Percentiles rank a stretch among this genome's conserved stretches.
Conservation (phyloP, 2,888 invertebrate genomes). For the Noctua janthe region DNA sequence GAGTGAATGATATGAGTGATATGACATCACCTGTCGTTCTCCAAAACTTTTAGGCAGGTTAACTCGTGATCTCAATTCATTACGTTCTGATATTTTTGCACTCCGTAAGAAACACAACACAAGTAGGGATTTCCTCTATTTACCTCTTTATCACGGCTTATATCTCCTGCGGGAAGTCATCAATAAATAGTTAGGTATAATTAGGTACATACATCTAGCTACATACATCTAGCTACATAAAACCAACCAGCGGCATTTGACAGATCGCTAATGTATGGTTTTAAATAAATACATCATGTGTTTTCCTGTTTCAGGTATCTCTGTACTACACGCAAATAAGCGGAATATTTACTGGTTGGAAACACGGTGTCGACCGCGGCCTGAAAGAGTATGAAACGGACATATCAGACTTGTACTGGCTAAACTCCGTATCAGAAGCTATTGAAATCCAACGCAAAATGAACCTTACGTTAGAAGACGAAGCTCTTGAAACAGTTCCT, state of each 20-base stretch:
- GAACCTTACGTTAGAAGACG: constrained; percentile 83
- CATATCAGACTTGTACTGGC: constrained; percentile 92
- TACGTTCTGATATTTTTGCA: neutral
- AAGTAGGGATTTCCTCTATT: neutral
- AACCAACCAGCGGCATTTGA: neutral
- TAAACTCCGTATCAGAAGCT: constrained; percentile 94
- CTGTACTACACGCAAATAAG: constrained; percentile 94
- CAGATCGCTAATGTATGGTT: neutral
- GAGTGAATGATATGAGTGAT: neutral
- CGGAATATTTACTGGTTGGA: constrained; percentile 94
- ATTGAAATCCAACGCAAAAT: constrained; percentile 91
- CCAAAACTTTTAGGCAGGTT: neutral
- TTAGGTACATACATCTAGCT: neutral
- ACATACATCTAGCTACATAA: neutral
- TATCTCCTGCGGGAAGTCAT: neutral
- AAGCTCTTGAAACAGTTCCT: constrained; percentile 77
- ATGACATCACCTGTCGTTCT: neutral
- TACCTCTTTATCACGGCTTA: neutral
- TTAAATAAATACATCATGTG: neutral
- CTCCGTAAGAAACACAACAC: neutral
- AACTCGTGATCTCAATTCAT: neutral
- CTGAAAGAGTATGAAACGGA: constrained; percentile 91
- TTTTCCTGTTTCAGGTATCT: constrained; percentile 88
- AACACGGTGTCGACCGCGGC: constrained; percentile 92
- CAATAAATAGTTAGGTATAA: neutral